phyloP scores from a whole-genome alignment of 2,797 vertebrate genomes.

The Anabas testudineus region DNA sequence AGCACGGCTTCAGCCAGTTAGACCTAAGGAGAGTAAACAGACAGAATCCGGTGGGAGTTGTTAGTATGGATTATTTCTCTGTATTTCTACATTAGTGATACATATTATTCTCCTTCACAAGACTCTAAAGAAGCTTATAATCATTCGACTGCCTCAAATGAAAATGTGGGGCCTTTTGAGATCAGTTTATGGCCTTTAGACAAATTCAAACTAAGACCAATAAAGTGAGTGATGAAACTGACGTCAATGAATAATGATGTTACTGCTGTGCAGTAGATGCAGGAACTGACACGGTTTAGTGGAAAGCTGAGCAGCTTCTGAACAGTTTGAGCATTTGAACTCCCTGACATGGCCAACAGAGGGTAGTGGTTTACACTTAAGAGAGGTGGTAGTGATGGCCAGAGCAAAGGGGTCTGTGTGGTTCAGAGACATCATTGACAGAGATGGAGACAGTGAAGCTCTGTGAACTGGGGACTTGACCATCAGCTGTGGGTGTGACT shows the following conservation, averaged over 20 bases:
- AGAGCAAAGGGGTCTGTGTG: slow-evolving; percentile 27
- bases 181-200: background rate
- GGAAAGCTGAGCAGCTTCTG: background rate
- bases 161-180: background rate
- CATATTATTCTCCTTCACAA: too few species aligned
- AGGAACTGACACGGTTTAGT: background rate
- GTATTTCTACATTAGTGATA: background rate
- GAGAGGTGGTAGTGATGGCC: slow-evolving; percentile 36
- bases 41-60: background rate
- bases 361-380: slow-evolving; percentile 54
- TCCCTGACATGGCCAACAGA: slow-evolving; percentile 64
- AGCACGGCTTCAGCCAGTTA: slow-evolving; percentile 98
- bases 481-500: slow-evolving; percentile 57
- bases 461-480: slow-evolving; percentile 71
- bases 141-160: background rate
- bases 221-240: background rate
- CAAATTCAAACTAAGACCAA: background rate
- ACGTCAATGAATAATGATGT: background rate
- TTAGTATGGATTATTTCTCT: background rate
- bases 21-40: slow-evolving; percentile 83
- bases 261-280: background rate
- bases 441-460: slow-evolving; percentile 72
- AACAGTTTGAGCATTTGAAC: slow-evolving; percentile 18
- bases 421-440: slow-evolving; percentile 72
- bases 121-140: background rate